Percentiles rank a stretch among this genome's conserved stretches.
These are phyloP conservation scores for Enteromius viviparus DNA, from an alignment of 2,797 vertebrate genomes.

Conservation along the genomic window DNA sequence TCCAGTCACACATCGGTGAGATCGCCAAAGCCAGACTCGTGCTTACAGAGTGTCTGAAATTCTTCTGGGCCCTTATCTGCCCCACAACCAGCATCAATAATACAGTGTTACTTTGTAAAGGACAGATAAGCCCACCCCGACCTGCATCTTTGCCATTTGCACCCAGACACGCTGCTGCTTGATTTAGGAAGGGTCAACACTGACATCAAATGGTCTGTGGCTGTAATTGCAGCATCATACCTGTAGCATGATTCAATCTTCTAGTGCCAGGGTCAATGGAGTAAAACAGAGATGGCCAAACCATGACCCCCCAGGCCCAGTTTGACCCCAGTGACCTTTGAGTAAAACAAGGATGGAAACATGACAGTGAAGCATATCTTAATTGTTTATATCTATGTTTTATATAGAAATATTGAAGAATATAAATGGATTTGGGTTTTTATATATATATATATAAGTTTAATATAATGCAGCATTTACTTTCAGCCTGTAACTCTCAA, in stretches of 20 bases:
- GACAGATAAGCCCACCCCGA: constrained; percentile 40
- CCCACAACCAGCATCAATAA: constrained; percentile 53
- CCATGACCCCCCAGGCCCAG: too few relatives aligned
- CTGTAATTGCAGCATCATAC: constrained; percentile 42
- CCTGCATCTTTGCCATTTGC: constrained; percentile 21
- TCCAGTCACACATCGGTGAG: constrained; percentile 49
- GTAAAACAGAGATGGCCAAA: neutral
- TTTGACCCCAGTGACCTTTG: neutral
- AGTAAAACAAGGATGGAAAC: neutral
- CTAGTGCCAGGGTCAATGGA: neutral
- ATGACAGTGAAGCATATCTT: neutral
- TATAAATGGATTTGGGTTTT: too few relatives aligned
- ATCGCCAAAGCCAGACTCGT: constrained; percentile 43
- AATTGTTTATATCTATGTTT: neutral
- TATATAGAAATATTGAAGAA: too few relatives aligned
- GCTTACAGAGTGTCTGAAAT: constrained; percentile 48
- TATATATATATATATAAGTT: neutral
- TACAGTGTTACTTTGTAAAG: constrained; percentile 51
- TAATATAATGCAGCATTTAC: neutral
- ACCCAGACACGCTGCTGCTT: neutral
- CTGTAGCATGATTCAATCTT: neutral
- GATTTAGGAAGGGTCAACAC: constrained; percentile 67
- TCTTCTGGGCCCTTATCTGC: constrained; percentile 54
- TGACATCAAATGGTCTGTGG: constrained; percentile 71
- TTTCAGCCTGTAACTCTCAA: neutral